Base-by-base conservation (phyloP, 2,888 invertebrate genomes). In the Synanthedon andrenaeformis region DNA sequence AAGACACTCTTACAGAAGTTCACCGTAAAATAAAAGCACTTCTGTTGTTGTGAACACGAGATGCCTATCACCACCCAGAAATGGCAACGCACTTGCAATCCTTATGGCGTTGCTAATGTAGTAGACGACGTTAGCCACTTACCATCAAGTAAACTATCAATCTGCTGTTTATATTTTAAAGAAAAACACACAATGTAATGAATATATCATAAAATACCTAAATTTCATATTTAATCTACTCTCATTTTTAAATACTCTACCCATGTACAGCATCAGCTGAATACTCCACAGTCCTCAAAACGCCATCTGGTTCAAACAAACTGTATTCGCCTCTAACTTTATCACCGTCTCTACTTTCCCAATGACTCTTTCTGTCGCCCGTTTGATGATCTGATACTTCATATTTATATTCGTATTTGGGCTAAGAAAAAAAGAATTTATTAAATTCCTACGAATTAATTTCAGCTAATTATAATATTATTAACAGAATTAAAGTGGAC, bases 381-480 rank as follows among this genome's bases (percentile, higher is more conserved):
- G 89, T 89, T 62, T 87, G 82, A 50, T 81, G 82, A 59, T 89
- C 89, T 12, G 83, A 77, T 11, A 89, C 89, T 61, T 89, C 89
- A 57, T 89, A 89, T 59, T 83, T 88, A 63, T 83, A 89, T 59
- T 85, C 85, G 64, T 89, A 89, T 63, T 86, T 86, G n/a, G 87
- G 69, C 74, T 87, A 68, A 3, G 56, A 60, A 45, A 28, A 23
- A 35, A 49, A 13, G 10, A 8, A 19, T 10, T 45, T 52, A 52
- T 23, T 14, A 53, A 52, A 41, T 45, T 48, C 28, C 1, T 28
- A 1, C 28, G 28, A 28, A 8, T 28, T 28, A 28, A 28, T 35
- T 45, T 45, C 13, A 45, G 2, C 45, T 13, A 6, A 13, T 42
- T 45, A 45, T 10, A 45, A 45, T 45, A 13, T 45, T 10, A 13